Evolutionary conservation across 2,113 vertebrate species (phyloP), one percentile per base, ranked within the genome.

Genomic region (Albula glossodonta): DNA sequence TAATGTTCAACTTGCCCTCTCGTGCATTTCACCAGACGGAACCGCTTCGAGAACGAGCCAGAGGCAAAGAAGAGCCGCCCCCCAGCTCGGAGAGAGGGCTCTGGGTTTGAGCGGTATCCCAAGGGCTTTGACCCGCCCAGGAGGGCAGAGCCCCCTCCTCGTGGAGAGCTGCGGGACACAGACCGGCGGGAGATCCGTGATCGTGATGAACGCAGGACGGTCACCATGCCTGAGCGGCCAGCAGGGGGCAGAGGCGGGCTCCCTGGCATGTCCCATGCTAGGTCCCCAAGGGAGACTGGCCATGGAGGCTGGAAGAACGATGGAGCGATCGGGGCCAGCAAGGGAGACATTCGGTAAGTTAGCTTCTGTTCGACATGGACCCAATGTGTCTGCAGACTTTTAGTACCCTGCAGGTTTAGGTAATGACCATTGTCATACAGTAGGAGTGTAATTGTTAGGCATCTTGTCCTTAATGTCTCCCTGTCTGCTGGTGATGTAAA

Each of bases 31-130:
- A 31, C 9, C 84, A 99, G 98, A 90, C 95, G 98, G 63, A 98
- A 97, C 81, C 94, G 97, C 51, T 99, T 98, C 90, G 97, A 97
- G 8, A 93, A 93, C 51, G 97, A 97, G 89, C 95, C 96, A 8
- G 97, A 99, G 41, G 95, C 92, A 0, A 99, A 99, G 88, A 99
- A 99, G 92, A 91, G 91, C 85, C 96, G 98, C 0, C 96, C 96
- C 0, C 92, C 96, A 48, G 93, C 96, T 51, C 94, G 97, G 78
- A 96, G 97, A 85, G 97, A 98, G 79, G 93, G 96, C 52, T 91
- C 97, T 0, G 93, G 94, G 13, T 98, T 99, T 88, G 97, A 99
- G 87, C 97, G 77, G 25, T 99, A 97, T 60, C 96, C 97, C 5
- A 99, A 99, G 92, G 96, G 88, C 90, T 99, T 98, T 87, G 96